Evolutionary conservation across 1,140 invertebrate species (phyloP).

Genomic region (Diprion similis): DNA sequence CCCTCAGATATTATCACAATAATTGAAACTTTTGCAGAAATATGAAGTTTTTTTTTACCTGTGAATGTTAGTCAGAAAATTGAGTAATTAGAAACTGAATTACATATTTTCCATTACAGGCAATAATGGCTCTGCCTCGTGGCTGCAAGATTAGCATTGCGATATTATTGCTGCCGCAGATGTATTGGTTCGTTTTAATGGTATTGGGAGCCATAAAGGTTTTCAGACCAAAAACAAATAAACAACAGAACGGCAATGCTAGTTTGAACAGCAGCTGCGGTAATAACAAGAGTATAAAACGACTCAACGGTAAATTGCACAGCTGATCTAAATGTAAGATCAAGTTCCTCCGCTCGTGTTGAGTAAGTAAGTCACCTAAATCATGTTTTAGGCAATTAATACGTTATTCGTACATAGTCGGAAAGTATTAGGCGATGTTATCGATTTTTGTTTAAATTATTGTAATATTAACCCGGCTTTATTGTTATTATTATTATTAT

Average conservation of each 20-base stretch:
- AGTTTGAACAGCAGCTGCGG: not conserved
- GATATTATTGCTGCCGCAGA: constrained; percentile 69
- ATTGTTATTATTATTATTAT: not conserved
- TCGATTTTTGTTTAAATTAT: not conserved
- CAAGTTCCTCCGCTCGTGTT: not conserved
- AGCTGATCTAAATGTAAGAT: constrained; percentile 2
- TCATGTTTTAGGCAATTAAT: not conserved
- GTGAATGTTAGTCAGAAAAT: constrained; percentile 1
- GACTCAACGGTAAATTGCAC: constrained; percentile 5
- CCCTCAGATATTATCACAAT: no score
- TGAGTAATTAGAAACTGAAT: not conserved
- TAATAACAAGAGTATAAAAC: not conserved
- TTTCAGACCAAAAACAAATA: constrained; percentile 29
- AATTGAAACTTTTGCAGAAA: no score
- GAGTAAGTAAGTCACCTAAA: not conserved
- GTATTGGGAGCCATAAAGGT: constrained; percentile 68
- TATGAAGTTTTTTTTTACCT: no score
- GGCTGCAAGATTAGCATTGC: constrained; percentile 71
- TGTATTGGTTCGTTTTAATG: constrained; percentile 78
- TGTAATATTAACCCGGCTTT: not conserved
- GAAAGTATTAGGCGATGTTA: not conserved
- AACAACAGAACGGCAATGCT: not conserved
- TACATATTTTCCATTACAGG: constrained; percentile 48
- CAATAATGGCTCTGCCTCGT: constrained; percentile 62
- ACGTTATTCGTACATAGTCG: not conserved